Evolutionary conservation across 2,888 invertebrate genomes (phyloP), one percentile per base, ranked within the genome.

Genomic region (Anoncus sp.): DNA sequence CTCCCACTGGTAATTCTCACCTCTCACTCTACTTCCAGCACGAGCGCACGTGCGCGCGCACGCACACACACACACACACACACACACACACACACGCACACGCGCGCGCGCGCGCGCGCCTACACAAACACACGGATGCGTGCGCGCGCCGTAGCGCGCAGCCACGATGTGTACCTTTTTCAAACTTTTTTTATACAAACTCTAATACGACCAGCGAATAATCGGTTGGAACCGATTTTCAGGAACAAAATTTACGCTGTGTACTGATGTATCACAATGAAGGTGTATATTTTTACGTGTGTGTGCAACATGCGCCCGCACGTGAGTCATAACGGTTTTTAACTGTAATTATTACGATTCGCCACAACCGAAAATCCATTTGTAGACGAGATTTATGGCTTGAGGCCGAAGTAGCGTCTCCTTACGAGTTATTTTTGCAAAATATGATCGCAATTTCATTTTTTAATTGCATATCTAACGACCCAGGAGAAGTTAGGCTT

Each of bases 151-250:
- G n/a, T n/a, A n/a, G n/a, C n/a, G n/a, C n/a, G n/a, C n/a, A n/a
- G n/a, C n/a, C n/a, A n/a, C n/a, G 5, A 22, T 20, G 27, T 24
- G 57, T 12, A 27, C 16, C 45, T 55, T 72, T 72, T 72, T 67
- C 9, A 4, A 40, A 35, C 14, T 47, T 60, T 40, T 49, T 59
- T 55, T 24, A 72, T 73, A 74, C 74, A 60, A 75, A 73, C 57
- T 73, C 62, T 74, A 79, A 81, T 80, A 40, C 73, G 69, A 78
- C 67, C 65, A 73, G 75, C 75, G 71, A 73, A 86, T 86, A 87
- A 86, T 86, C 82, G 83, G 75, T 84, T 79, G 86, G 83, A 86
- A 85, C 86, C 83, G 88, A 88, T 89, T 85, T n/a, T 85, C 84
- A 83, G 84, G 84, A 83, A 83, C 81, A 83, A 83, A 77, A 82